Evolutionary conservation across 2,888 invertebrate species (phyloP).

Genomic region (Meteorus colon): DNA sequence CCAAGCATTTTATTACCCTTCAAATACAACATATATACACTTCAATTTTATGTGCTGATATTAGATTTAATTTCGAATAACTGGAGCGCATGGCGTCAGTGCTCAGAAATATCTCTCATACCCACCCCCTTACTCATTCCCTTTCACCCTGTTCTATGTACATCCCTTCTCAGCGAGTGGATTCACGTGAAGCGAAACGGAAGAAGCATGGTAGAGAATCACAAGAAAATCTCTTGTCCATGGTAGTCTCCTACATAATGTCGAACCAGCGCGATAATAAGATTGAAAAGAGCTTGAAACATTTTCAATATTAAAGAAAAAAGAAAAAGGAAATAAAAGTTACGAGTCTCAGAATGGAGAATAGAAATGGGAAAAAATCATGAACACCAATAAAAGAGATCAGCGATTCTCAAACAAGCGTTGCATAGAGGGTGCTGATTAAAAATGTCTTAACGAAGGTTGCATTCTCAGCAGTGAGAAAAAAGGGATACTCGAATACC

Average conservation of each 20-base stretch:
- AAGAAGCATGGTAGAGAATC: constrained; percentile 22
- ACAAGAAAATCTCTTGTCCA: not conserved
- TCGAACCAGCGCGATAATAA: constrained; percentile 31
- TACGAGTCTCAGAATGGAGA: not conserved
- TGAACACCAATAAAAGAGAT: not conserved
- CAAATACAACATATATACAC: not conserved
- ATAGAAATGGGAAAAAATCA: not conserved
- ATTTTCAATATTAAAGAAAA: not conserved
- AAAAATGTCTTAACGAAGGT: constrained; percentile 52
- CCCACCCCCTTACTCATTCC: not conserved
- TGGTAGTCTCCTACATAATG: not conserved
- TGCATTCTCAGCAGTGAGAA: constrained; percentile 18
- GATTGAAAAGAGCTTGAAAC: constrained; percentile 32
- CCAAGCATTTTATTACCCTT: not conserved
- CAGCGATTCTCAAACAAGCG: constrained; percentile 18
- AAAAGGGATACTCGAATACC: not conserved
- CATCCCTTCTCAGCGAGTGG: constrained; percentile 5
- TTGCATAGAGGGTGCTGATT: constrained; percentile 41
- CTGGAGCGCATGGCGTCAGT: not conserved
- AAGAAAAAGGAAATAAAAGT: constrained; percentile 1
- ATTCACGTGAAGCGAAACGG: constrained; percentile 30
- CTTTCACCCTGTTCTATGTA: not conserved
- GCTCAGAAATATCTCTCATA: not conserved
- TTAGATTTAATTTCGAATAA: constrained; percentile 10
- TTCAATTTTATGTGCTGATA: not conserved